These are phyloP conservation scores for Watsonalla binaria DNA, from an alignment of 2,888 invertebrate genomes.

Conservation along the genomic window DNA sequence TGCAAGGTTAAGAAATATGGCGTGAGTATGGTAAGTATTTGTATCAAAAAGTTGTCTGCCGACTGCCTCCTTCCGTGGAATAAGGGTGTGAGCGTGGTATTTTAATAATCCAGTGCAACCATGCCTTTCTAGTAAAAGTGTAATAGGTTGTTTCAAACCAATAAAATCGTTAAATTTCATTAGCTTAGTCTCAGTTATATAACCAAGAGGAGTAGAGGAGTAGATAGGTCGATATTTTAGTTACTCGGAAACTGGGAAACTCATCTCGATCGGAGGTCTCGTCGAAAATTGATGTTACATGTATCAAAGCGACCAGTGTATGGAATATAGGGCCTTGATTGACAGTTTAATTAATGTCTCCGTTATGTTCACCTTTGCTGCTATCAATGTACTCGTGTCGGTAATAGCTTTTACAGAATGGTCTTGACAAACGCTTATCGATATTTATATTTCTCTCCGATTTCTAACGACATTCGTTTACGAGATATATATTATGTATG, in stretches of 20 bases:
- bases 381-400: slow-evolving; percentile 12
- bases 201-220: no score
- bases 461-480: not conserved
- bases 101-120: no score
- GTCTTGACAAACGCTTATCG: not conserved
- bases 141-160: no score
- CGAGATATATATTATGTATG: no score
- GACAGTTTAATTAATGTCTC: slow-evolving; percentile 51
- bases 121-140: no score
- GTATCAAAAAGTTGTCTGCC: no score
- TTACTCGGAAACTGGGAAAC: slow-evolving; percentile 1
- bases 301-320: slow-evolving; percentile 39
- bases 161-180: no score
- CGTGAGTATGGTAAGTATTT: no score
- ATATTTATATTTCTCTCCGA: not conserved
- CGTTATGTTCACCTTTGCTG: slow-evolving; percentile 28
- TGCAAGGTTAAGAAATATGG: no score
- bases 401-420: slow-evolving; percentile 21
- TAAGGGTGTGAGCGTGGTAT: no score
- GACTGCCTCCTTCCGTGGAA: no score
- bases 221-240: slow-evolving; percentile 2
- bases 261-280: slow-evolving; percentile 6
- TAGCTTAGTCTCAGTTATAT: no score
- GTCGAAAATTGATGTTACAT: slow-evolving; percentile 31
- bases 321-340: slow-evolving; percentile 36